Evolutionary conservation across 2,888 invertebrate genomes (phyloP), one percentile per base, ranked within the genome.

Genomic region (Stomorhina lunata): DNA sequence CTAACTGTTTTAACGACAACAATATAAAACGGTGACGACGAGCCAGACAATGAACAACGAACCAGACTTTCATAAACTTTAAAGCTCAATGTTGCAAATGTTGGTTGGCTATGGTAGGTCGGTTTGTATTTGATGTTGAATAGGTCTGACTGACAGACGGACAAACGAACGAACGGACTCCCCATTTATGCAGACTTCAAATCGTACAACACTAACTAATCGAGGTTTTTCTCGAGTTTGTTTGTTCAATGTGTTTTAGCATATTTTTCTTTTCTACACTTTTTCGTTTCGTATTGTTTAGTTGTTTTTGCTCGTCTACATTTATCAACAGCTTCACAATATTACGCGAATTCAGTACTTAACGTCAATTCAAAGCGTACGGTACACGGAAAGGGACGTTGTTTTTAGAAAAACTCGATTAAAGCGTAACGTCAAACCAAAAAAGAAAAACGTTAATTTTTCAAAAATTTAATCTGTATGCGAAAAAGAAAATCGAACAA

Each of bases 281-380:
- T 53, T 80, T 68, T 59, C 32, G 32, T 66, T 75, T 57, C 53
- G 17, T 29, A 22, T 40, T 53, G 72, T 50, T 83, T 87, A 88
- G 37, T 77, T 77, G 59, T 86, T 87, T 87, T 32, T 83, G 83
- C 85, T 86, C 86, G 81, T 88, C 86, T 84, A 86, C 86, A 83
- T 86, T 87, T 89, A 88, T 86, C 88, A 87, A 68, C 85, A 84
- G 85, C 85, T 80, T 85, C 86, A 84, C 82, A 72, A 83, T 83
- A 81, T 65, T 77, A 80, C 80, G 73, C 83, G 78, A 81, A 82
- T 84, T 87, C 88, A 89, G 89, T 88, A 83, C 86, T 88, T 88
- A 86, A 88, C 86, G 86, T 84, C 69, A 84, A 85, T 83, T 87
- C 85, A 84, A 84, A 83, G 84, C 82, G 85, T 72, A 80, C 81